Conservation (phyloP, 2,113 vertebrate genomes). For the Carassius gibelio region DNA sequence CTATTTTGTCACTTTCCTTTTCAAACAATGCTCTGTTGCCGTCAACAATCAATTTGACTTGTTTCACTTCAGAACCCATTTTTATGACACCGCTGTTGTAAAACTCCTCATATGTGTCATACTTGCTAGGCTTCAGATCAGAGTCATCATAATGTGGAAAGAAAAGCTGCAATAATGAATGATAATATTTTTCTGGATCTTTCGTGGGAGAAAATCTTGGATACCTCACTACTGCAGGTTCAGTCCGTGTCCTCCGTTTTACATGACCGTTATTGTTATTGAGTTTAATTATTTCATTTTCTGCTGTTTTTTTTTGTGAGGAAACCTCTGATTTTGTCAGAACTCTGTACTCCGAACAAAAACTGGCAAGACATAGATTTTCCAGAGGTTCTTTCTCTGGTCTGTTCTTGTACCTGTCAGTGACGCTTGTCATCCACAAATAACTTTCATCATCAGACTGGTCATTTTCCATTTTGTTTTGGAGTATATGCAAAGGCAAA, state of each 20-base stretch:
- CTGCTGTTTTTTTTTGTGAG: neutral
- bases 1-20: no score
- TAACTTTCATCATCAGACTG: neutral
- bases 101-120: no score
- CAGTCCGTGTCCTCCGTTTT: neutral
- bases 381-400: neutral
- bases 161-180: no score
- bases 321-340: neutral
- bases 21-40: no score
- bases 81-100: no score
- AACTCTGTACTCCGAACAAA: conserved; percentile 1
- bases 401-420: conserved; percentile 25
- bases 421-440: conserved; percentile 40
- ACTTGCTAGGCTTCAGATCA: no score
- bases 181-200: no score
- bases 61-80: no score
- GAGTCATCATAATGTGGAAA: no score
- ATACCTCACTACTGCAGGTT: conserved; percentile 38
- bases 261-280: neutral
- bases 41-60: no score
- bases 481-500: neutral
- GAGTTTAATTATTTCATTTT: no score
- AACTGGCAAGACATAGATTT: conserved; percentile 9
- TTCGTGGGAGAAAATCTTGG: conserved; percentile 11
- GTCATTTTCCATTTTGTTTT: neutral